Evolutionary conservation across 1,140 invertebrate species (phyloP).

Genomic region (Drosophila fuyamai): DNA sequence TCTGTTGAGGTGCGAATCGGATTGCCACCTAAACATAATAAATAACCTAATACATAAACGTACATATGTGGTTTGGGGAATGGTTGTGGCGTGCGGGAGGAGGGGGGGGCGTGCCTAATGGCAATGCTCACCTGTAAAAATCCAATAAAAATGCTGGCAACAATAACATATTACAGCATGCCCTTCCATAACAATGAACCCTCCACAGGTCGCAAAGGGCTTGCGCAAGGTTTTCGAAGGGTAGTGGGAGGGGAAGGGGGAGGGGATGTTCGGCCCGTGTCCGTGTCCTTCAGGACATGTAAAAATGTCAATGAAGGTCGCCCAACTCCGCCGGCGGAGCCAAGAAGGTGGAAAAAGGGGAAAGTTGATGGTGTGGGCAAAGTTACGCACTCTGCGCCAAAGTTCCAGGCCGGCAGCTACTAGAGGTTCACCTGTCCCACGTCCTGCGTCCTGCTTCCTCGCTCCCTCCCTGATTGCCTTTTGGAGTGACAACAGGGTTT

Average conservation of each 20-base stretch:
- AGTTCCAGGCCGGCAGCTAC: constrained; percentile 2
- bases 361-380: constrained; percentile 1
- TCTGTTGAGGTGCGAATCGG: neutral
- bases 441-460: neutral
- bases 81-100: neutral
- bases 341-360: neutral
- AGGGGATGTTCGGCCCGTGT: neutral
- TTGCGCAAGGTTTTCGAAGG: no score
- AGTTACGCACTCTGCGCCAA: constrained; percentile 12
- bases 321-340: neutral
- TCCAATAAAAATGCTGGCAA: constrained; percentile 65
- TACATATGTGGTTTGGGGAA: constrained; percentile 11
- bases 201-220: neutral
- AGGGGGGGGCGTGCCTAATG: constrained; percentile 7
- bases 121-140: constrained; percentile 64
- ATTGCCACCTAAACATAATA: constrained; percentile 8
- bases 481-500: constrained; percentile 13
- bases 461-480: constrained; percentile 17
- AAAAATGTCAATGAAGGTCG: constrained; percentile 71
- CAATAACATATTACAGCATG: constrained; percentile 70
- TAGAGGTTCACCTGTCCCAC: neutral
- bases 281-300: constrained; percentile 51
- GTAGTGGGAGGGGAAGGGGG: neutral
- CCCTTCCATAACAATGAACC: constrained; percentile 56
- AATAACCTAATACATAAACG: neutral